phyloP scores from a whole-genome alignment of 1,140 invertebrate species.

The Ceratosolen fusciceps region DNA sequence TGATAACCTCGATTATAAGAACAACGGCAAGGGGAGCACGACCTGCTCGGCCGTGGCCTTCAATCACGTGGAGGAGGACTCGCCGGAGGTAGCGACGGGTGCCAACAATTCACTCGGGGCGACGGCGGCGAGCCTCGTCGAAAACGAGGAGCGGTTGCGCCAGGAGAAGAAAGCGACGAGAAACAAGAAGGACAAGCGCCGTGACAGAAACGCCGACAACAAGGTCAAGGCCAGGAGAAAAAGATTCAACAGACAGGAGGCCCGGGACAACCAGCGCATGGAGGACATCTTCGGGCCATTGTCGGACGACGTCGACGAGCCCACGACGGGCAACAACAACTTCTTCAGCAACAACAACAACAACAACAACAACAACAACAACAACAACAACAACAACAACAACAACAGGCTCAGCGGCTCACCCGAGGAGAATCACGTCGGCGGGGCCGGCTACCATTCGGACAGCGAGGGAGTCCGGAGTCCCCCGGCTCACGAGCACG shows the following conservation, averaged over 20 bases:
- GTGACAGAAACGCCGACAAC: conserved; percentile 76
- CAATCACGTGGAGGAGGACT: conserved; percentile 58
- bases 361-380: conserved; percentile 64
- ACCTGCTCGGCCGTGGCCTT: conserved; percentile 39
- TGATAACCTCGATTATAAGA: conserved; percentile 63
- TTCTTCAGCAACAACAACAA: conserved; percentile 62
- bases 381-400: conserved; percentile 62
- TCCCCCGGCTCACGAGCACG: conserved; percentile 61
- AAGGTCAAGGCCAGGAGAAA: conserved; percentile 75
- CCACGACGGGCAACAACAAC: conserved; percentile 61
- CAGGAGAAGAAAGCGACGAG: conserved; percentile 75
- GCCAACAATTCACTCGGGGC: conserved; percentile 56
- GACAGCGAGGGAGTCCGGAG: conserved; percentile 64
- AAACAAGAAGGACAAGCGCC: conserved; percentile 81
- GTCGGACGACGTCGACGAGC: conserved; percentile 78
- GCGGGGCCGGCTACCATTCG: conserved; percentile 59
- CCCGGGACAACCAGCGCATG: conserved; percentile 77
- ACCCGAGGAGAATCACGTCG: conserved; percentile 59
- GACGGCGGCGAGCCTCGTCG: conserved; percentile 63
- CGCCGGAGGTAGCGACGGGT: conserved; percentile 41
- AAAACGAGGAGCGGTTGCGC: conserved; percentile 72
- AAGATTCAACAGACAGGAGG: conserved; percentile 68
- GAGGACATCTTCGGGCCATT: conserved; percentile 90
- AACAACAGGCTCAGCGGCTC: conserved; percentile 61
- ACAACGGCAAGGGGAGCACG: conserved; percentile 57